Percentiles rank a stretch among this genome's conserved stretches.
Evolutionary conservation across 2,888 invertebrate genomes (phyloP).

Genomic region (Lepidonotus clava): DNA sequence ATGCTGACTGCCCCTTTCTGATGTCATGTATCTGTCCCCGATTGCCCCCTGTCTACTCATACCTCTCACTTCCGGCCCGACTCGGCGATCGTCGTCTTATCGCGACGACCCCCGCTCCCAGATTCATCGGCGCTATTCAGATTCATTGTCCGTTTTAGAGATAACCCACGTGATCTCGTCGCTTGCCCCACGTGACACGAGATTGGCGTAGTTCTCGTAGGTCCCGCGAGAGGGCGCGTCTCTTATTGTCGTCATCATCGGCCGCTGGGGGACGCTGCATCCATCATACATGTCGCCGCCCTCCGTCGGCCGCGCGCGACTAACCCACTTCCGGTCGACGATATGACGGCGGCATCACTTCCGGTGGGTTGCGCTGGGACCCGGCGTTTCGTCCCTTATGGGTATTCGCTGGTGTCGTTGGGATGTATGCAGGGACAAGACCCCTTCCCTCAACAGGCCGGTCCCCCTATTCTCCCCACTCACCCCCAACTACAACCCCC

Average conservation of each 20-base stretch:
- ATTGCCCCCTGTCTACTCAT: not conserved
- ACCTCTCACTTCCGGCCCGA: not conserved
- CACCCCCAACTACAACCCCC: not conserved
- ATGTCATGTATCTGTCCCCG: not conserved
- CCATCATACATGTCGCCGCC: not conserved
- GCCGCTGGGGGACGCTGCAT: not conserved
- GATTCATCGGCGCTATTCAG: not conserved
- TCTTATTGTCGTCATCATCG: not conserved
- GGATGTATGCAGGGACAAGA: no score
- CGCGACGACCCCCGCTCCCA: not conserved
- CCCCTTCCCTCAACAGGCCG: no score
- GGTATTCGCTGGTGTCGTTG: no score
- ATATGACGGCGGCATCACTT: not conserved
- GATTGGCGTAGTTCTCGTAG: no score
- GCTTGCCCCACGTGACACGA: conserved; percentile 27
- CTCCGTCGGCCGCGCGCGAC: no score
- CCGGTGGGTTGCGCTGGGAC: not conserved
- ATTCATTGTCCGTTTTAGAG: not conserved
- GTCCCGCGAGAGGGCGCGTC: not conserved
- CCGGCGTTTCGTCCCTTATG: not conserved
- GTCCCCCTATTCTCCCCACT: not conserved
- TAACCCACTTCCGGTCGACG: not conserved
- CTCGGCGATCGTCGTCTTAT: not conserved
- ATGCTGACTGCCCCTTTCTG: no score
- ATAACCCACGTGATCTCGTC: conserved; percentile 33